Evolutionary conservation across 2,113 vertebrate genomes (phyloP), one percentile per base, ranked within the genome.

Genomic region (Alces alces): DNA sequence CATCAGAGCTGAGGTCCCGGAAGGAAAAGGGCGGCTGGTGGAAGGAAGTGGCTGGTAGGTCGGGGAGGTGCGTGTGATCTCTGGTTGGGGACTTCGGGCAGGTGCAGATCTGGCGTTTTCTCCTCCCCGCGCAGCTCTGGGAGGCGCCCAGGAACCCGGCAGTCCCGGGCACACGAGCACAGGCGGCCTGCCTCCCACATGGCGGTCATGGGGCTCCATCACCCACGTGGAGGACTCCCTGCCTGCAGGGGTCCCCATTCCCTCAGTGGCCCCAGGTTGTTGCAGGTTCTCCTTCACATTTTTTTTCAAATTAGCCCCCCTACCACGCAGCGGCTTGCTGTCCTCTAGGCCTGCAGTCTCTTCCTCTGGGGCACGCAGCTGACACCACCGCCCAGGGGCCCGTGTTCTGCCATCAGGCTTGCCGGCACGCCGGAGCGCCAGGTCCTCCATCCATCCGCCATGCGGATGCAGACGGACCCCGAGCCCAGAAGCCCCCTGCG

Each of bases 291-390:
- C 50, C 30, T 33, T 4, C 39, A 7, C 61, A 14, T 82, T 50
- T 33, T 57, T 27, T 58, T 33, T 27, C 58, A 14, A 2, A 15
- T 0, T 2, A n/a, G 0, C 36, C 7, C n/a, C 36, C 30, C 47
- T 1, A 9, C 52, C 12, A 28, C 33, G 1, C 13, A 3, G 30
- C 0, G 0, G 17, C 82, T 30, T 9, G 23, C 30, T 0, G 28
- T 28, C 95, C 54, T 33, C 39, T 45, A 58, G 27, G 58, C 11
- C n/a, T 5, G 13, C 83, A 1, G 30, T 30, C 70, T 27, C 55
- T 12, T n/a, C 70, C 28, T 73, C 6, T 7, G 30, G 1, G 2
- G 25, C 39, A 30, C 30, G 0, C 12, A 11, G 54, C 64, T 6
- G 10, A 36, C 61, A 1, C 60, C 27, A 2, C 11, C 8, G 64